These are phyloP conservation scores for Trileptium ribeirensis DNA, from an alignment of 2,888 invertebrate species.

Conservation along the genomic window DNA sequence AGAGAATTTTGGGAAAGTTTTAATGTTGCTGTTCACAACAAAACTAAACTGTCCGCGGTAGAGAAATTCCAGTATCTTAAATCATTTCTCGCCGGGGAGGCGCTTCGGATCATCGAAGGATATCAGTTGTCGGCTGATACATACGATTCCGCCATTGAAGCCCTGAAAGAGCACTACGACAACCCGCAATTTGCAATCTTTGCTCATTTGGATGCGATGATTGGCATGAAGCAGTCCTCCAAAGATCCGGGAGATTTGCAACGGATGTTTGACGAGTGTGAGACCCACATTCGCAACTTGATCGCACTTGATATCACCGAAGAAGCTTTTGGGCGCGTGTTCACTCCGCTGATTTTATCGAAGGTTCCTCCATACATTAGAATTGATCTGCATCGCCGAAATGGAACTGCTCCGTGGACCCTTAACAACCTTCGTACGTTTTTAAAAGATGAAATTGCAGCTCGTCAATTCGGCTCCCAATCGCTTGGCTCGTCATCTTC, in stretches of 20 bases:
- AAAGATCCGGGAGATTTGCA: background rate
- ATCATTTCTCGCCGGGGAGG: background rate
- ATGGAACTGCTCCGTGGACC: background rate
- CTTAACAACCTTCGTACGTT: background rate
- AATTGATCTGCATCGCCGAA: background rate
- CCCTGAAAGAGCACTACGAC: background rate
- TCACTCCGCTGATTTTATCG: background rate
- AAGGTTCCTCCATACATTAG: background rate
- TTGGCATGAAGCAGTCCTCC: background rate
- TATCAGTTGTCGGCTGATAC: background rate
- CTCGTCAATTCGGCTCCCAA: background rate
- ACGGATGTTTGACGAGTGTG: background rate
- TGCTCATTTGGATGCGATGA: background rate
- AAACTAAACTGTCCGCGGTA: background rate
- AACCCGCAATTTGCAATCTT: background rate
- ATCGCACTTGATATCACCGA: too few relatives aligned
- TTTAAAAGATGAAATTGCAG: background rate
- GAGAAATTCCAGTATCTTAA: background rate
- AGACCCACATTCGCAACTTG: too few relatives aligned
- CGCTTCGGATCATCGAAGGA: background rate
- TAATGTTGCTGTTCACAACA: background rate
- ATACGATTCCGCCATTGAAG: background rate
- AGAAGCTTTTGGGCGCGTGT: background rate
- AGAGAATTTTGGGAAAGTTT: background rate
- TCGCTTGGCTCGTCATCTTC: background rate